These are phyloP conservation scores for Takifugu flavidus DNA, from an alignment of 2,113 vertebrate species.

Conservation along the genomic window DNA sequence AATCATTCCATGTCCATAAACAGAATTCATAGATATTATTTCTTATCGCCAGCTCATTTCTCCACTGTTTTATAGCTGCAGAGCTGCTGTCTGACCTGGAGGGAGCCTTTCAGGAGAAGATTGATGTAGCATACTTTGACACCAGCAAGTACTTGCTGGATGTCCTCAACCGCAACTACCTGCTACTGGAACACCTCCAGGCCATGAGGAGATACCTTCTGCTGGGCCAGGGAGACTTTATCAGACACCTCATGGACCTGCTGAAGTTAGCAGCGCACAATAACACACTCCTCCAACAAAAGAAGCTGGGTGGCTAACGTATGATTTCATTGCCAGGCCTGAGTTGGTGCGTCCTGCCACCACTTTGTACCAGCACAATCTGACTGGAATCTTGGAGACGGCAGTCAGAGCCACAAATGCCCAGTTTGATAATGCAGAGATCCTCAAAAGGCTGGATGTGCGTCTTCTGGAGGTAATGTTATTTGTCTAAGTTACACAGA, in stretches of 20 bases:
- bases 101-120: constrained; percentile 94
- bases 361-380: constrained; percentile 95
- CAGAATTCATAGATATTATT: no score
- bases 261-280: constrained; percentile 83
- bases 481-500: no score
- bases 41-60: no score
- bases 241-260: constrained; percentile 96
- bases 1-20: no score
- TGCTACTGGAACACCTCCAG: constrained; percentile 93
- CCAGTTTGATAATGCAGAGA: constrained; percentile 95
- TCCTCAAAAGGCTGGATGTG: constrained; percentile 91
- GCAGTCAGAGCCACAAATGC: constrained; percentile 95
- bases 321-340: constrained; percentile 71
- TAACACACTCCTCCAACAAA: not conserved
- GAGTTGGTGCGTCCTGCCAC: constrained; percentile 93
- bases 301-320: not conserved
- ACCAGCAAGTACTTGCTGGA: constrained; percentile 95
- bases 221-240: constrained; percentile 97
- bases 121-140: constrained; percentile 93
- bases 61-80: constrained; percentile 70
- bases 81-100: constrained; percentile 93
- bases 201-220: constrained; percentile 96
- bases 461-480: constrained; percentile 87
- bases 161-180: constrained; percentile 91
- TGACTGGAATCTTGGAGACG: constrained; percentile 95